Conservation (phyloP, 2,113 vertebrate species). For the Toxotes chatareus region DNA sequence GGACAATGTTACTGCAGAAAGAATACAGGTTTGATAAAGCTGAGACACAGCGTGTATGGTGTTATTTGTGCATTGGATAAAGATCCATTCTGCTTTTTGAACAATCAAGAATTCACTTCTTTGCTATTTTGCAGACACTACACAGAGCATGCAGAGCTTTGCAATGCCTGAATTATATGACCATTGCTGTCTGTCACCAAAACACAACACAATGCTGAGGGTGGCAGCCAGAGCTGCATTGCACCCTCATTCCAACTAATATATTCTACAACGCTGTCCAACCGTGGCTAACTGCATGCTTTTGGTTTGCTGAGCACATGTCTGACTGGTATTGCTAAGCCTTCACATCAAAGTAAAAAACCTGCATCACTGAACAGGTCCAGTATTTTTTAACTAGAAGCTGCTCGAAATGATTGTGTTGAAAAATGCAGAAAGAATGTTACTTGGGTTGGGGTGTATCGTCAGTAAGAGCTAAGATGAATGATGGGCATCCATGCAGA, state of each 20-base stretch:
- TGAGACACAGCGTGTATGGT: not conserved
- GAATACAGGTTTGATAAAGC: conserved; percentile 16
- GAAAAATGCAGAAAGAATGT: not conserved
- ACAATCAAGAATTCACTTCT: not conserved
- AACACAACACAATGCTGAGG: conserved; percentile 36
- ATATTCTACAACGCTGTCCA: conserved; percentile 34
- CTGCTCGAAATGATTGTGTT: conserved; percentile 11
- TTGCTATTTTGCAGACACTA: not conserved
- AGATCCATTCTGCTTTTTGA: not conserved
- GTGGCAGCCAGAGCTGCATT: conserved; percentile 37
- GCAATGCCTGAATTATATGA: conserved; percentile 7
- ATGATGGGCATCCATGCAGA: conserved; percentile 29
- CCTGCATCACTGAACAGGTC: conserved; percentile 17
- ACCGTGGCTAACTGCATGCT: conserved; percentile 21
- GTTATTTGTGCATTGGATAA: not conserved
- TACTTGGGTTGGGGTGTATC: not conserved
- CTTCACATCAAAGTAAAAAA: conserved; percentile 26
- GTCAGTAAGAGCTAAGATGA: conserved; percentile 19
- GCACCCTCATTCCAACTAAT: conserved; percentile 33
- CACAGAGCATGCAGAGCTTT: not conserved
- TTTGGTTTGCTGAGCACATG: conserved; percentile 46
- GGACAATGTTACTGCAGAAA: not conserved
- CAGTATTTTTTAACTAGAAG: conserved; percentile 20
- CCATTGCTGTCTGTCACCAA: conserved; percentile 6
- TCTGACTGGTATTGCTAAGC: conserved; percentile 22